Base-by-base conservation (phyloP, 1,140 invertebrate genomes). In the Drosophila eugracilis region DNA sequence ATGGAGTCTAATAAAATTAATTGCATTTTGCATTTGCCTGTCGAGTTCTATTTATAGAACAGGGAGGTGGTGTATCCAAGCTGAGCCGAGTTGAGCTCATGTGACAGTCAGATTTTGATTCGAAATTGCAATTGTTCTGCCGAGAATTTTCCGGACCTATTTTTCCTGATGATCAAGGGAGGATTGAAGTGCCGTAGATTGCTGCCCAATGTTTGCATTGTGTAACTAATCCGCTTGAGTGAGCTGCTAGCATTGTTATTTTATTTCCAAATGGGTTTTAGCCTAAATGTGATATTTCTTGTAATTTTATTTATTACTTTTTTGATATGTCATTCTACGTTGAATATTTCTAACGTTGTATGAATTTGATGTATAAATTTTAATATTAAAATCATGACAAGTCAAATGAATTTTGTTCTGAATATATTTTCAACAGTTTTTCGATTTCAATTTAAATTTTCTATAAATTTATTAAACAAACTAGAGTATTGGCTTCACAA, bases 1-100 rank as follows among this genome's bases (percentile, higher is more conserved):
- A 67, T 75, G 71, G 47, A 75, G 71, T 75, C 60, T 75, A 75
- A 75, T 75, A 75, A 75, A 75, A 75, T 75, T 75, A 75, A 75
- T 75, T 75, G 73, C 71, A 75, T 75, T 67, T 75, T 75, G 72
- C 71, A 39, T 58, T 69, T 54, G 48, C 71, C 63, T 75, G 60
- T 75, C 45, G 45, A 75, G 67, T 15, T 54, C 24, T 72, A 63
- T 63, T 37, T 32, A 60, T 36, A 32, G 55, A 14, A 19, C 6
- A 15, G 1, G 22, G 9, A n/a, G 10, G 15, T 6, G n/a, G 21
- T n/a, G n/a, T 22, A 15, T 28, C 10, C 39, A 1, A 5, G 28
- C 32, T 50, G 45, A 63, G 34, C 45, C 19, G 19, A 34, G 52
- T 42, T 75, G 55, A 72, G 47, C 58, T 74, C 50, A 45, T 74